These are phyloP conservation scores for Drosophila saltans DNA, from an alignment of 1,140 invertebrate genomes.

Conservation along the genomic window DNA sequence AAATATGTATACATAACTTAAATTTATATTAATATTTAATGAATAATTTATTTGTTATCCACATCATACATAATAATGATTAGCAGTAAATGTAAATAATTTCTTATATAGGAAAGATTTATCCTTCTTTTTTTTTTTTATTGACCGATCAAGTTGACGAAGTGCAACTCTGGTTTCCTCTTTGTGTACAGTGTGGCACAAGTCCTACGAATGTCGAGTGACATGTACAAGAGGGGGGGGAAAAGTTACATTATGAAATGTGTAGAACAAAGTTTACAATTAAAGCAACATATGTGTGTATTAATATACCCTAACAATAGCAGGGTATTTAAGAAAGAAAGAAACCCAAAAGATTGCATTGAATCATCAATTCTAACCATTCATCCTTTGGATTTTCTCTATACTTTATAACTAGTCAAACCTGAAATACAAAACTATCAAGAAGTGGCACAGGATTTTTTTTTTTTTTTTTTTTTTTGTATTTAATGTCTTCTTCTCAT, in stretches of 20 bases:
- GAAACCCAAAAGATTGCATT: too few relatives aligned
- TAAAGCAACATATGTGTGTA: not conserved
- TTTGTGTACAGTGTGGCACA: not conserved
- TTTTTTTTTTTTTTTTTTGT: too few relatives aligned
- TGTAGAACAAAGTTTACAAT: not conserved
- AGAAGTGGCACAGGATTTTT: too few relatives aligned
- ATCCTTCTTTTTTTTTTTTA: not conserved
- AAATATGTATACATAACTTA: not conserved
- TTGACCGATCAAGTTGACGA: not conserved
- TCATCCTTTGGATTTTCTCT: too few relatives aligned
- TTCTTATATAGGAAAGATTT: not conserved
- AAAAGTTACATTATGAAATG: not conserved
- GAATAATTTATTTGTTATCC: not conserved
- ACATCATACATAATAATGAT: not conserved
- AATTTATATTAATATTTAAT: not conserved
- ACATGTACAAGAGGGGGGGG: not conserved
- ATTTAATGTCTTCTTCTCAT: too few relatives aligned
- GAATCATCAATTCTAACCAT: too few relatives aligned
- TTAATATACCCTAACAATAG: not conserved
- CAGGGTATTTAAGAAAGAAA: too few relatives aligned
- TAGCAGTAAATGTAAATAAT: constrained; percentile 9
- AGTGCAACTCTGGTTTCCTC: not conserved
- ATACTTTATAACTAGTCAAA: too few relatives aligned
- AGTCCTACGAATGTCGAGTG: not conserved
- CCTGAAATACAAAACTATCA: too few relatives aligned